These are phyloP conservation scores for Phalacrocorax carbo DNA, from an alignment of 2,113 vertebrate genomes.

Conservation along the genomic window DNA sequence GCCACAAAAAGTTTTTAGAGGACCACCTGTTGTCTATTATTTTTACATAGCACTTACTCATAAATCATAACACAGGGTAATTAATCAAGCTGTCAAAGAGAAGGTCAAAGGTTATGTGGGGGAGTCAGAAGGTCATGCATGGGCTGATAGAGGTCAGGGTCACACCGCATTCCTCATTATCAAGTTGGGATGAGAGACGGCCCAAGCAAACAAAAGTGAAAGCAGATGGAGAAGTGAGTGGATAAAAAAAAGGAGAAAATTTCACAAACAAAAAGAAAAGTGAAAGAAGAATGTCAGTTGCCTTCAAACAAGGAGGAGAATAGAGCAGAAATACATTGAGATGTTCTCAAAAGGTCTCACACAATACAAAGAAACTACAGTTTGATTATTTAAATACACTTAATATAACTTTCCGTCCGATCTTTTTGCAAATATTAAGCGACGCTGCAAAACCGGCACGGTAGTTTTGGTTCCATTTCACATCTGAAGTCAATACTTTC, in stretches of 20 bases:
- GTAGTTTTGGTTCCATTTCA: slow-evolving; percentile 13
- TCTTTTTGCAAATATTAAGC: slow-evolving; percentile 35
- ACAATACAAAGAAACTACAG: slow-evolving; percentile 75
- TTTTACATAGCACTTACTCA: slow-evolving; percentile 99
- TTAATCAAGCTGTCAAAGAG: slow-evolving; percentile 99
- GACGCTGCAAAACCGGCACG: background rate
- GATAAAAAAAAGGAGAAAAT: slow-evolving; percentile 81
- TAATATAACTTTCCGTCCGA: slow-evolving; percentile 44
- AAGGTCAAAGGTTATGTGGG: slow-evolving; percentile 90
- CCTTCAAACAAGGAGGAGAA: slow-evolving; percentile 89
- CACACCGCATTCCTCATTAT: slow-evolving; percentile 99
- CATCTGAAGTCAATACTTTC: slow-evolving; percentile 13
- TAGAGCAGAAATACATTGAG: slow-evolving; percentile 77
- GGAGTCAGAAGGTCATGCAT: slow-evolving; percentile 93
- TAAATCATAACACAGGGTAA: slow-evolving; percentile 99
- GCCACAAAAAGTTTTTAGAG: slow-evolving; percentile 85
- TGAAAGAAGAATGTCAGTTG: slow-evolving; percentile 97
- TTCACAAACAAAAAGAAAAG: slow-evolving; percentile 88
- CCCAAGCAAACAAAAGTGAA: slow-evolving; percentile 98
- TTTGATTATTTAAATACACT: slow-evolving; percentile 71
- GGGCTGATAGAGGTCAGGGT: slow-evolving; percentile 99
- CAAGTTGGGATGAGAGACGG: slow-evolving; percentile 99
- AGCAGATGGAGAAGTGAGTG: slow-evolving; percentile 94
- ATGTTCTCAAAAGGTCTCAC: slow-evolving; percentile 75
- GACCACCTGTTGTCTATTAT: slow-evolving; percentile 99